phyloP scores from a whole-genome alignment of 2,113 vertebrate species.

The Piprites chloris region DNA sequence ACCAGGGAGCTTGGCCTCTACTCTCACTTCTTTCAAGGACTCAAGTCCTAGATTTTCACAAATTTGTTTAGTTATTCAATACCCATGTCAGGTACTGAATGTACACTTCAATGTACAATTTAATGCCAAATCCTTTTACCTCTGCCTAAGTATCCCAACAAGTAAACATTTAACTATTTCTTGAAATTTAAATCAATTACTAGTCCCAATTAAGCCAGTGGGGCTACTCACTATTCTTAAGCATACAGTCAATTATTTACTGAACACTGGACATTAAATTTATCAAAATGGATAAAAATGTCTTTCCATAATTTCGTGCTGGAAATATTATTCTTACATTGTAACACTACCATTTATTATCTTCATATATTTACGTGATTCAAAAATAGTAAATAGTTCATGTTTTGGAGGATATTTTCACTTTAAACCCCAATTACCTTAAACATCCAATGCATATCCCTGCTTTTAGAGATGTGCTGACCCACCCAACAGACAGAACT shows the following conservation, averaged over 20 bases:
- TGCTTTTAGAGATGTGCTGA: neutral
- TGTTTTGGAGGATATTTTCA: neutral
- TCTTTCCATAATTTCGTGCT: neutral
- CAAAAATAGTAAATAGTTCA: neutral
- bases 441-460: neutral
- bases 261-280: neutral
- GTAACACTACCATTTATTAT: neutral
- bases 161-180: neutral
- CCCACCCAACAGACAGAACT: neutral
- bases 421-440: neutral
- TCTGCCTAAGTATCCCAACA: neutral
- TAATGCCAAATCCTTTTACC: neutral
- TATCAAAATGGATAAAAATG: neutral
- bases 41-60: neutral
- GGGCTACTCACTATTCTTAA: neutral
- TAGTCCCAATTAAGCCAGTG: neutral
- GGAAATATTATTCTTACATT: neutral
- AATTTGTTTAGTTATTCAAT: neutral
- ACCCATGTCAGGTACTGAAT: neutral
- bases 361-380: neutral
- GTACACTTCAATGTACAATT: neutral
- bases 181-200: neutral
- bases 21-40: neutral
- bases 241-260: neutral
- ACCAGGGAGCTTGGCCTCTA: neutral